Evolutionary conservation across 2,113 vertebrate genomes (phyloP).

Genomic region (Crotophaga sulcirostris): DNA sequence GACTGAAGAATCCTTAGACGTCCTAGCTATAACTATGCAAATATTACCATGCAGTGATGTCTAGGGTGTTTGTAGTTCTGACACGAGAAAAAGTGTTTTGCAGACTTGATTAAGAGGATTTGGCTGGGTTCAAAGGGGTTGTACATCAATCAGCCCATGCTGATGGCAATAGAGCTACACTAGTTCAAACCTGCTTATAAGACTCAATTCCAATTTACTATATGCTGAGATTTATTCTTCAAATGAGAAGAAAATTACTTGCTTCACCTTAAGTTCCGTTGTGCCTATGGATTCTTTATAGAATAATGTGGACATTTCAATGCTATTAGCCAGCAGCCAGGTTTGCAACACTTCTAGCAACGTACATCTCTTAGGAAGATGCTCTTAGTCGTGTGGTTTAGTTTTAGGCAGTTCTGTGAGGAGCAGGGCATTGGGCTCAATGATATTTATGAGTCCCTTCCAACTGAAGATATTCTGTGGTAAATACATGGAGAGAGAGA

Average conservation of each 20-base stretch:
- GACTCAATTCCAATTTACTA: background rate
- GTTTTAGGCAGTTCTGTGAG: background rate
- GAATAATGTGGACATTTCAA: background rate
- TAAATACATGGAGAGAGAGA: too few relatives aligned
- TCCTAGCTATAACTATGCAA: background rate
- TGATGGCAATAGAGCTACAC: background rate
- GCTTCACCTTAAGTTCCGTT: background rate
- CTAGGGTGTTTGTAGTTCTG: background rate
- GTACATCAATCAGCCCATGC: background rate
- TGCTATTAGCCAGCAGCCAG: background rate
- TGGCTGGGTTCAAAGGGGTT: background rate
- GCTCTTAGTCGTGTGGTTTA: background rate
- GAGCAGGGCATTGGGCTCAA: background rate
- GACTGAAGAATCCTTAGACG: background rate
- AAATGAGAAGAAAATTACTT: background rate
- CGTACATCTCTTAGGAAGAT: background rate
- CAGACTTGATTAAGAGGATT: background rate
- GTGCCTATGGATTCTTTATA: fast-evolving
- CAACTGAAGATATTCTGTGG: background rate
- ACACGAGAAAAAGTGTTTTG: background rate
- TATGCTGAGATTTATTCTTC: background rate
- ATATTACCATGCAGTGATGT: background rate
- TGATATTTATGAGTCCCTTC: background rate
- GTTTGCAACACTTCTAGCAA: background rate
- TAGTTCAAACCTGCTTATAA: background rate